These are phyloP conservation scores for Panurus biarmicus DNA, from an alignment of 2,113 vertebrate genomes.

Conservation along the genomic window DNA sequence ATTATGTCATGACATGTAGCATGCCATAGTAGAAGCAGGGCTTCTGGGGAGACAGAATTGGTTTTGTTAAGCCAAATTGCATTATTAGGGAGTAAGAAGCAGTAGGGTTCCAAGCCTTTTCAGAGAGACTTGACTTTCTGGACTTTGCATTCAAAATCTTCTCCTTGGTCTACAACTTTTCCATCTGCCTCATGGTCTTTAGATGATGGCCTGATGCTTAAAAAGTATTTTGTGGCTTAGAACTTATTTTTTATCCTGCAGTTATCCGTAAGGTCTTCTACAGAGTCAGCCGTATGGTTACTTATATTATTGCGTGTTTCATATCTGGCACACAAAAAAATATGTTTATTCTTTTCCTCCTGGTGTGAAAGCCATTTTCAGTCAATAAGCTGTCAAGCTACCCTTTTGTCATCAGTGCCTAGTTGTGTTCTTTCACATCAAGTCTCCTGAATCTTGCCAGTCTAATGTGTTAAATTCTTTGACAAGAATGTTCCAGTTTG, in stretches of 20 bases:
- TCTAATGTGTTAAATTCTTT: slow-evolving; percentile 28
- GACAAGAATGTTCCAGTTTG: slow-evolving; percentile 11
- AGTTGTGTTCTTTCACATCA: neutral
- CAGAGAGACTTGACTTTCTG: neutral
- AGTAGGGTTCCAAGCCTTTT: neutral
- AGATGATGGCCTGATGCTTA: neutral
- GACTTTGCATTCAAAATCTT: neutral
- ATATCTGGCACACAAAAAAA: neutral
- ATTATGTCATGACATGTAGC: neutral
- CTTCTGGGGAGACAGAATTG: neutral
- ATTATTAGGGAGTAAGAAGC: neutral
- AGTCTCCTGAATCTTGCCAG: neutral
- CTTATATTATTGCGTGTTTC: neutral
- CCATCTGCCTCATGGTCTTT: neutral
- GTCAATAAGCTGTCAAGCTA: slow-evolving; percentile 15
- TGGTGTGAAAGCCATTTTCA: slow-evolving; percentile 28
- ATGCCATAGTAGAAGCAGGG: neutral
- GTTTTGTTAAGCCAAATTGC: neutral
- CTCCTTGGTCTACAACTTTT: neutral
- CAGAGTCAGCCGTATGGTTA: neutral
- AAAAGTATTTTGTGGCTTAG: neutral
- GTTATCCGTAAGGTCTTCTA: neutral
- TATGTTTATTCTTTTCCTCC: slow-evolving; percentile 19
- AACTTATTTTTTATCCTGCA: neutral
- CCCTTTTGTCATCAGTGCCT: slow-evolving; percentile 3